Evolutionary conservation across 37 sponge, comb jelly and placozoan species (phyloP).

Genomic region (Oscarella lobularis): DNA sequence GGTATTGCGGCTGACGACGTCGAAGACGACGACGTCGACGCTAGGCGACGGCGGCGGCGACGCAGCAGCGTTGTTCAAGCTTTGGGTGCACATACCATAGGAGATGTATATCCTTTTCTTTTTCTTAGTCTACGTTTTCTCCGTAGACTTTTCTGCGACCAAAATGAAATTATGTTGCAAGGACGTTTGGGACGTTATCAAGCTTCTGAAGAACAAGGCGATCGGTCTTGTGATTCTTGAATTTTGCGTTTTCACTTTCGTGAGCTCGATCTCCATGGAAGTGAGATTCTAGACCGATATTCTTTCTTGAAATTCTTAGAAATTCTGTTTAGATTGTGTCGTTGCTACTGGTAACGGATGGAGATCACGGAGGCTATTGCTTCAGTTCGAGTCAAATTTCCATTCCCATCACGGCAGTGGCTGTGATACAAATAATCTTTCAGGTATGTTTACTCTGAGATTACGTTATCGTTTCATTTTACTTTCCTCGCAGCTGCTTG

Average conservation of each 20-base stretch:
- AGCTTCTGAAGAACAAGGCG: not conserved
- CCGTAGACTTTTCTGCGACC: not conserved
- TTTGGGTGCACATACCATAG: too few relatives aligned
- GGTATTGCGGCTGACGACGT: too few relatives aligned
- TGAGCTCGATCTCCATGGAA: not conserved
- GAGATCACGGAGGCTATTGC: not conserved
- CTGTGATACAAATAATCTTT: not conserved
- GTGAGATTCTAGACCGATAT: too few relatives aligned
- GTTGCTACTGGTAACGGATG: not conserved
- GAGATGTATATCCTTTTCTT: not conserved
- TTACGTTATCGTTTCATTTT: not conserved
- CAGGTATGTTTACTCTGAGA: not conserved
- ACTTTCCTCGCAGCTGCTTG: slow-evolving; percentile 12
- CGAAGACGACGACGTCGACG: too few relatives aligned
- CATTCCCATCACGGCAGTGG: not conserved
- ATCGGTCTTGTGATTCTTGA: not conserved
- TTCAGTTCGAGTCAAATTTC: not conserved
- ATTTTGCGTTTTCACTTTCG: not conserved
- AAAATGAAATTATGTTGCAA: not conserved
- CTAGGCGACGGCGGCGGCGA: too few relatives aligned
- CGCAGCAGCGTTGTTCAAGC: too few relatives aligned
- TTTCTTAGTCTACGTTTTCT: not conserved
- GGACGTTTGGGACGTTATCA: not conserved
- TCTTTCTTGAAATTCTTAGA: too few relatives aligned
- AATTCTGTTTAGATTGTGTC: not conserved